Conservation (phyloP, 2,797 vertebrate genomes). For the Tokudaia muenninki region DNA sequence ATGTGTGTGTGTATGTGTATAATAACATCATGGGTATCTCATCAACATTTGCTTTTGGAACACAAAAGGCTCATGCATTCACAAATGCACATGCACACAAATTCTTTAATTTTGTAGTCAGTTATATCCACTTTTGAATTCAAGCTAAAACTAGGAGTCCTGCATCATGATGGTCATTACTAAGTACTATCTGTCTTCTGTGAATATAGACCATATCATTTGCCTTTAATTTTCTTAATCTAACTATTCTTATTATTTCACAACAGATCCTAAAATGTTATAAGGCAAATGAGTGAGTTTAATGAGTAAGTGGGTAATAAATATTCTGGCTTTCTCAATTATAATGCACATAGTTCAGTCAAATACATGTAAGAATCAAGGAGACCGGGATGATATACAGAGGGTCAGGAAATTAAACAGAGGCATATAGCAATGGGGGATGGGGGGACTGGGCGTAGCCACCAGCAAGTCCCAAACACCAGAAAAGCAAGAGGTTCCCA, state of each 20-base stretch:
- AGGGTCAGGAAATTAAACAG: too few relatives aligned
- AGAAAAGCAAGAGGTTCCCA: too few relatives aligned
- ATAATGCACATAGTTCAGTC: neutral
- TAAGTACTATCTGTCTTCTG: neutral
- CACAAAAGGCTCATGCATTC: neutral
- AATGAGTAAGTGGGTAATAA: conserved; percentile 26
- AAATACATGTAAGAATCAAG: conserved; percentile 31
- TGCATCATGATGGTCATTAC: neutral
- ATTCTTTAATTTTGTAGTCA: neutral
- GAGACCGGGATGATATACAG: too few relatives aligned
- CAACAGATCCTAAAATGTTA: neutral
- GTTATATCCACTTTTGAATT: neutral
- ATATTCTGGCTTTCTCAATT: neutral
- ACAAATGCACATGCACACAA: neutral
- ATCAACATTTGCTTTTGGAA: neutral
- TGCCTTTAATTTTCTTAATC: neutral
- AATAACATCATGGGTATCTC: neutral
- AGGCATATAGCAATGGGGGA: too few relatives aligned
- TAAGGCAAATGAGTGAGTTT: conserved; percentile 2
- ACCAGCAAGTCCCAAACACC: too few relatives aligned
- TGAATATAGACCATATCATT: neutral
- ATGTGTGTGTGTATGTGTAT: neutral
- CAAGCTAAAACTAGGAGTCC: neutral
- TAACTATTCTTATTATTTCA: neutral
- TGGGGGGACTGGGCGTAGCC: too few relatives aligned